Conservation (phyloP, 2,113 vertebrate species). For the Phrynosoma blainvillii region DNA sequence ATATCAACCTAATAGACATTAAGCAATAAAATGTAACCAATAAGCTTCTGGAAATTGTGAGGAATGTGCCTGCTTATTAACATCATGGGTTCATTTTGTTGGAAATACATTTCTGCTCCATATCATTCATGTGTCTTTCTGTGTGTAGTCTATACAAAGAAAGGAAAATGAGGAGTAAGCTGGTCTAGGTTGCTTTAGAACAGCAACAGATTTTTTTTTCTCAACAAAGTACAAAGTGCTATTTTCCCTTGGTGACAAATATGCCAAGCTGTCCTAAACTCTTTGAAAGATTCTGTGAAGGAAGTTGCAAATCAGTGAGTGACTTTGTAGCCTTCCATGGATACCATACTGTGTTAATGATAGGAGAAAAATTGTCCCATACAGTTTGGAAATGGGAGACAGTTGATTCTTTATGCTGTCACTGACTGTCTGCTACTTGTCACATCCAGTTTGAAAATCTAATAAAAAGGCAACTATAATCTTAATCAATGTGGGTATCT, state of each 20-base stretch:
- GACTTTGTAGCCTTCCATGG: neutral
- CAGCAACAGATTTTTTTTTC: neutral
- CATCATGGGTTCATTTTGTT: neutral
- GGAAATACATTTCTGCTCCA: neutral
- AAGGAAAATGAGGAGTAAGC: neutral
- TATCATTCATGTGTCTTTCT: neutral
- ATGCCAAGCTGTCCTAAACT: neutral
- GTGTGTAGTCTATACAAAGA: neutral
- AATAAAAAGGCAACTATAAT: slow-evolving; percentile 5
- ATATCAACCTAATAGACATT: neutral
- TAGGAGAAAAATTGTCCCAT: no score
- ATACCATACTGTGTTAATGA: fast-evolving
- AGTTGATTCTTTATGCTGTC: neutral
- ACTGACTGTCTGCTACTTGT: neutral
- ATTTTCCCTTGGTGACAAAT: no score
- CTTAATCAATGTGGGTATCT: neutral
- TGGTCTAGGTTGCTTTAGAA: neutral
- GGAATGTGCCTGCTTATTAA: neutral
- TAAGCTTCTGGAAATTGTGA: neutral
- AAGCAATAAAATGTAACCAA: neutral
- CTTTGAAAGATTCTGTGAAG: neutral
- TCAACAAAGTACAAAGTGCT: neutral
- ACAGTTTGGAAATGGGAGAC: neutral
- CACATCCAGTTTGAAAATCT: neutral
- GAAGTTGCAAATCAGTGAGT: neutral